Base-by-base conservation (phyloP, 1,140 invertebrate species). In the Eumaeus atala region DNA sequence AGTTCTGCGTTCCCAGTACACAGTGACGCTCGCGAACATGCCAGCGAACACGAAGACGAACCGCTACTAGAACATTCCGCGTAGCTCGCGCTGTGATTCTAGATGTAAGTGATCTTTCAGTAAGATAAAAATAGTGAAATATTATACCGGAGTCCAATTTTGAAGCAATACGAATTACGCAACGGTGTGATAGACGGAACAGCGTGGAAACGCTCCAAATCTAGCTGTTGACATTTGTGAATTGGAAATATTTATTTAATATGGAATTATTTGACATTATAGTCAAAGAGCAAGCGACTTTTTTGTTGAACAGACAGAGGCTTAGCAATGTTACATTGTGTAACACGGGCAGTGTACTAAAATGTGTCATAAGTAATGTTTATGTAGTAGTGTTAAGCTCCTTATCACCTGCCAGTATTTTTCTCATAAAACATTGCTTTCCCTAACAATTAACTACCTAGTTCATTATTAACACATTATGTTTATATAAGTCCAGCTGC, bases 1-100 rank as follows among this genome's bases (percentile, higher is more conserved):
- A 63, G 66, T 48, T 73, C 69, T 0, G 33, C 60, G 5, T 72
- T 71, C 56, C 70, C 70, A 21, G 67, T 59, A 3, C 6, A 40
- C 16, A 9, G 40, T 16, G 40, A 61, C 18, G 36, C 52, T 21
- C 35, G 53, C 51, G 34, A 55, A 56, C 17, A 44, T 9, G 40
- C 38, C 8, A 21, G 36, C 28, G 64, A 67, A 36, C 60, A 53
- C 47, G 80, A 82, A 61, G 53, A 74, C 12, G 68, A 82, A 37
- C 66, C 77, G 14, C 69, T 86, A n/a, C 68, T 86, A 12, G 73
- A 82, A 73, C 73, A 83, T 67, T 74, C 77, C 72, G 76, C 75
- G 66, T 83, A 86, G 70, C 73, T 70, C 58, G 59, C 66, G 67
- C 72, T 76, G 71, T 77, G 75, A 80, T 78, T 59, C 33, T 78